Percentiles rank a stretch among this genome's conserved stretches.
These are phyloP conservation scores for Atrichornis clamosus DNA, from an alignment of 2,113 vertebrate genomes.

Conservation along the genomic window DNA sequence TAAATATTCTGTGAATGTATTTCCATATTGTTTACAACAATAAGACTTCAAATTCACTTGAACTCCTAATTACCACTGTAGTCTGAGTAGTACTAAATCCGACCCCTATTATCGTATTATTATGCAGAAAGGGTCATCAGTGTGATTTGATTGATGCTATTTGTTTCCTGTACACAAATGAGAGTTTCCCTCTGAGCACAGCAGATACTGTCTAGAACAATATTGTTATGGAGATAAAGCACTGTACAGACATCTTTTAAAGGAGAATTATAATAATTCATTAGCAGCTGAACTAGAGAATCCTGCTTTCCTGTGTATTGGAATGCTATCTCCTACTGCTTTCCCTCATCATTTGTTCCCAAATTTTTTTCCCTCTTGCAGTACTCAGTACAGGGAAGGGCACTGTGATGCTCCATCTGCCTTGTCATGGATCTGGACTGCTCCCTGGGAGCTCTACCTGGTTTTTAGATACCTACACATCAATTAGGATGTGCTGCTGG, in stretches of 20 bases:
- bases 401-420: background rate
- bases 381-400: background rate
- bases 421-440: background rate
- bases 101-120: background rate
- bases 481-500: background rate
- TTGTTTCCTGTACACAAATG: constrained; percentile 25
- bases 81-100: background rate
- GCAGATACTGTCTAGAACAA: constrained; percentile 4
- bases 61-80: background rate
- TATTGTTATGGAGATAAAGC: constrained; percentile 7
- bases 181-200: constrained; percentile 11
- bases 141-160: background rate
- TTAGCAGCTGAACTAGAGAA: background rate
- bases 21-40: background rate
- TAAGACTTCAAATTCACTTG: background rate
- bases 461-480: background rate
- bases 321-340: background rate
- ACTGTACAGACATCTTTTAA: background rate
- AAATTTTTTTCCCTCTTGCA: background rate
- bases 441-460: background rate
- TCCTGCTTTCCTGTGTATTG: background rate
- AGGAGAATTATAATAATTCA: background rate
- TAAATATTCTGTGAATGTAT: background rate
- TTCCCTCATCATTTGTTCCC: background rate
- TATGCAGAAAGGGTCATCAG: constrained; percentile 20